These are phyloP conservation scores for Jordanella pulchra DNA, from an alignment of 2,797 vertebrate genomes.

Conservation along the genomic window DNA sequence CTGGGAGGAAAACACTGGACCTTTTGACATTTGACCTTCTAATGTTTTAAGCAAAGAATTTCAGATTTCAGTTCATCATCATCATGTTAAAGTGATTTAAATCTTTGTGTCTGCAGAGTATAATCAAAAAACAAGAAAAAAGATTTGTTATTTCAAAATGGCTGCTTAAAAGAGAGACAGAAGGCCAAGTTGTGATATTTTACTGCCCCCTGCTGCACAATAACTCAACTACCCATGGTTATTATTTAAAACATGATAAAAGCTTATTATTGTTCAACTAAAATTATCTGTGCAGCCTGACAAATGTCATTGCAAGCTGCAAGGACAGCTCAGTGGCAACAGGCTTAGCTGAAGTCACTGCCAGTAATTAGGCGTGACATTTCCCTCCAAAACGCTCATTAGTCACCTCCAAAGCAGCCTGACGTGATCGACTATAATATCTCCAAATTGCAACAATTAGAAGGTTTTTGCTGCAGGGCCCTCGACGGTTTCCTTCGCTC, in stretches of 20 bases:
- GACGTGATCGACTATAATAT: constrained; percentile 70
- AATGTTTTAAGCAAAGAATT: neutral
- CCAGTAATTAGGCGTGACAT: constrained; percentile 76
- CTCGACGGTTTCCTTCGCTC: constrained; percentile 29
- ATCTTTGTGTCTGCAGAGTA: neutral
- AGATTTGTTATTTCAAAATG: neutral
- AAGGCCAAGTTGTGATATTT: neutral
- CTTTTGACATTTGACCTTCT: neutral
- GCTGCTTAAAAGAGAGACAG: neutral
- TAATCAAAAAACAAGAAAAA: neutral
- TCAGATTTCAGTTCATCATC: too few relatives aligned
- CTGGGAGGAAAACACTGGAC: too few relatives aligned
- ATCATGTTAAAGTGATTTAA: too few relatives aligned
- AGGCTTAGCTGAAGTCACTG: constrained; percentile 39
- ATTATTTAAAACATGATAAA: constrained; percentile 7
- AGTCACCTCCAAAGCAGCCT: constrained; percentile 59
- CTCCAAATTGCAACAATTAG: constrained; percentile 76
- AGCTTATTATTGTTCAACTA: constrained; percentile 40
- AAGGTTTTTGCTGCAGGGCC: constrained; percentile 54
- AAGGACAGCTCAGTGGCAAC: constrained; percentile 13
- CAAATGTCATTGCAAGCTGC: constrained; percentile 58
- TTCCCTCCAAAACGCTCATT: constrained; percentile 65
- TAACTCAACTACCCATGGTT: neutral
- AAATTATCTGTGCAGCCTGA: constrained; percentile 50
- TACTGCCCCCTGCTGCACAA: constrained; percentile 64